Conservation (phyloP, 1,140 invertebrate genomes). For the Orchestia grillus region DNA sequence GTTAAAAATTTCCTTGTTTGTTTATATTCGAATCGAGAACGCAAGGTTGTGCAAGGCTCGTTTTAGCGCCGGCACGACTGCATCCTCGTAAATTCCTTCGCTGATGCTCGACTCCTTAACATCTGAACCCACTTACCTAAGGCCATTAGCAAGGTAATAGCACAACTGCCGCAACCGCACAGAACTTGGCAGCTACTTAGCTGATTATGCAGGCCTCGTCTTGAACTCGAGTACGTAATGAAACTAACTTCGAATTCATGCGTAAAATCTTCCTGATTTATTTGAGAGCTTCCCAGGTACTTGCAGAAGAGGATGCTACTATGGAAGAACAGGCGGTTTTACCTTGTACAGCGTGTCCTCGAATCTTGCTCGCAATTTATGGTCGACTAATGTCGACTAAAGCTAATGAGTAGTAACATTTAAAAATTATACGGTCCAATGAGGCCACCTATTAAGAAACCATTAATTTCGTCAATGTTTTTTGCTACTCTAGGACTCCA, state of each 20-base stretch:
- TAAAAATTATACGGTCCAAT: not conserved
- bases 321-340: not conserved
- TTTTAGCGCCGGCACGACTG: not conserved
- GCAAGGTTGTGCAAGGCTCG: not conserved
- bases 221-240: not conserved
- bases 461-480: not conserved
- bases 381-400: not conserved
- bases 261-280: slow-evolving; percentile 9
- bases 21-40: not conserved
- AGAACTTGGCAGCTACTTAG: not conserved
- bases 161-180: slow-evolving; percentile 35
- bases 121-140: slow-evolving; percentile 7
- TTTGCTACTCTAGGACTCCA: too few relatives aligned
- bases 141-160: not conserved
- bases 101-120: not conserved
- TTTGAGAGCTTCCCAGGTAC: not conserved
- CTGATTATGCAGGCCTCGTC: not conserved
- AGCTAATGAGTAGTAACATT: not conserved
- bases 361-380: not conserved
- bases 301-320: not conserved
- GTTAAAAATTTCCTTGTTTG: not conserved
- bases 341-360: not conserved
- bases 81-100: not conserved
- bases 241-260: not conserved
- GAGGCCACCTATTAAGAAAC: not conserved